phyloP scores from a whole-genome alignment of 2,113 vertebrate genomes.

The Globicephala melas region DNA sequence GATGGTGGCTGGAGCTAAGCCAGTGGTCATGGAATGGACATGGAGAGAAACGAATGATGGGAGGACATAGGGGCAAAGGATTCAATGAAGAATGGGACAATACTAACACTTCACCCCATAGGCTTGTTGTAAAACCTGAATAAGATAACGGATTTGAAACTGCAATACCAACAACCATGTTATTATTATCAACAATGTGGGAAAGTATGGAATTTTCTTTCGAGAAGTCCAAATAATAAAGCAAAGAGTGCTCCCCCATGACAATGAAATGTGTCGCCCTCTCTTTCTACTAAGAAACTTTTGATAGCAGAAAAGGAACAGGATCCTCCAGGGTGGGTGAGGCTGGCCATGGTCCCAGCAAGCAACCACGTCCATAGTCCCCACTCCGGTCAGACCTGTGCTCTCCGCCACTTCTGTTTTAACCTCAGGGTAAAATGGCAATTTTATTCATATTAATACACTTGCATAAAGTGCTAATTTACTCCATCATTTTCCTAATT shows the following conservation, averaged over 20 bases:
- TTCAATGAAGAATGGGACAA: neutral
- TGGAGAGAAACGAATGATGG: neutral
- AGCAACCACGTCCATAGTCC: neutral
- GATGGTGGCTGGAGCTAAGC: neutral
- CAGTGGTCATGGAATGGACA: neutral
- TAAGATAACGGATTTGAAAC: neutral
- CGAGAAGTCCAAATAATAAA: conserved; percentile 6
- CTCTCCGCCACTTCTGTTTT: conserved; percentile 74
- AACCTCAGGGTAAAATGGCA: conserved; percentile 69
- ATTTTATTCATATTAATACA: conserved; percentile 90
- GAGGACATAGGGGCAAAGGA: neutral
- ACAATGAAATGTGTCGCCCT: neutral
- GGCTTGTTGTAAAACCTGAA: neutral
- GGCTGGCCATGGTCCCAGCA: neutral
- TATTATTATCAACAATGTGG: neutral
- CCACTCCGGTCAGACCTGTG: conserved; percentile 57
- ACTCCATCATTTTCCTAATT: conserved; percentile 87
- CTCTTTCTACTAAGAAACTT: neutral
- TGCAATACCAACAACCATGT: neutral
- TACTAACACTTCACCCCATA: neutral
- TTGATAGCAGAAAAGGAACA: neutral
- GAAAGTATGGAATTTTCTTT: neutral
- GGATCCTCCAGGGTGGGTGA: neutral
- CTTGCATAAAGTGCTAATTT: conserved; percentile 85
- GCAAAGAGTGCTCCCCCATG: neutral